These are phyloP conservation scores for Penaeus chinensis DNA, from an alignment of 1,140 invertebrate species.

Conservation along the genomic window DNA sequence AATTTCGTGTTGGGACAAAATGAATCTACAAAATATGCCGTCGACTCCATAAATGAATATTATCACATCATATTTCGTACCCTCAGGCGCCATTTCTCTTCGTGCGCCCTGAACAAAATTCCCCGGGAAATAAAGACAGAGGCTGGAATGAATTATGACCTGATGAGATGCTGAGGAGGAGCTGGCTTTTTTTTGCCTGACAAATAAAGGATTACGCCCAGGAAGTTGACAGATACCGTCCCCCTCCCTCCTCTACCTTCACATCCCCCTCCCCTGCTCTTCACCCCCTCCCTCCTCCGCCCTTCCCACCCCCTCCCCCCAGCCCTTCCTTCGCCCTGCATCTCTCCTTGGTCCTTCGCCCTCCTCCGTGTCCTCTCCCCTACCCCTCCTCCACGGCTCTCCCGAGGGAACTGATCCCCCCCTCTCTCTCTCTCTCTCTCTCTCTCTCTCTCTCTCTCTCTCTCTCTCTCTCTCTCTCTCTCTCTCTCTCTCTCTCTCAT, in stretches of 20 bases:
- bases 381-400: background rate
- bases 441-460: background rate
- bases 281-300: no score
- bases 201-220: constrained; percentile 46
- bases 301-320: background rate
- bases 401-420: background rate
- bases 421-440: background rate
- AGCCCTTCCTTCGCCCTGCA: background rate
- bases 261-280: background rate
- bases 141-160: constrained; percentile 25
- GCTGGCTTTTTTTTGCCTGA: constrained; percentile 44
- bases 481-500: background rate
- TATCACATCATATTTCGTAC: constrained; percentile 40
- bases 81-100: constrained; percentile 42
- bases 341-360: background rate
- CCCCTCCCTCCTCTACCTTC: constrained; percentile 4
- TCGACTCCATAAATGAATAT: constrained; percentile 44
- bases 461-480: background rate
- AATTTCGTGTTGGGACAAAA: constrained; percentile 20
- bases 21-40: constrained; percentile 38
- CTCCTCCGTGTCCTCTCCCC: background rate
- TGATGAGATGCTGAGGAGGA: constrained; percentile 39
- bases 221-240: constrained; percentile 48
- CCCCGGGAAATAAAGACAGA: constrained; percentile 34
- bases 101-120: constrained; percentile 42